Evolutionary conservation across 2,888 invertebrate species (phyloP).

Genomic region (Crematogaster levior): DNA sequence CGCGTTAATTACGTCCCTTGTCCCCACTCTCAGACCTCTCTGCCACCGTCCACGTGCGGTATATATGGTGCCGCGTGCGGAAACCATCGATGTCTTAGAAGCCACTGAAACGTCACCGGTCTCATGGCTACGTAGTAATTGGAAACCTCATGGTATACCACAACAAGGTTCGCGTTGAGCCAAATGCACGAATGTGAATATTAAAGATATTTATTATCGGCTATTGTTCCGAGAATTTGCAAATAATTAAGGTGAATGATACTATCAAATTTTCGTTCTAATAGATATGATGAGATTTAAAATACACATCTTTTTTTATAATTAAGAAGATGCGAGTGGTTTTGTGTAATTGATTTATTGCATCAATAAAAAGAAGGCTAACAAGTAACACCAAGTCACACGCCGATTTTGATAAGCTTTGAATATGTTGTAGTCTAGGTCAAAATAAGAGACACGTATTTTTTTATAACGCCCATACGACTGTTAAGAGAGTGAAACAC

Average conservation of each 20-base stretch:
- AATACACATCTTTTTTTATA: not conserved
- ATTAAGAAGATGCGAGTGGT: not conserved
- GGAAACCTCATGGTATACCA: constrained; percentile 77
- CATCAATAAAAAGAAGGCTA: not conserved
- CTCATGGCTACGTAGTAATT: constrained; percentile 75
- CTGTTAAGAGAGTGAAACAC: too few relatives aligned
- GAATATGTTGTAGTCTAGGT: too few relatives aligned
- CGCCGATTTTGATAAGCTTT: too few relatives aligned
- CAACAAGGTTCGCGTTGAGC: constrained; percentile 50
- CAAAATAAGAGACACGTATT: too few relatives aligned
- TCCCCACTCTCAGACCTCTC: constrained; percentile 39
- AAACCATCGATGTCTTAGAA: constrained; percentile 74
- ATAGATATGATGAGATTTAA: not conserved
- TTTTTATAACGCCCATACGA: too few relatives aligned
- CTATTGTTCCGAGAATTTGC: not conserved
- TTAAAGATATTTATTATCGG: constrained; percentile 61
- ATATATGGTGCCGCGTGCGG: constrained; percentile 56
- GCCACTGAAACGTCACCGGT: constrained; percentile 76
- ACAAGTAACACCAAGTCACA: too few relatives aligned
- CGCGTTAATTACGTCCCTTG: constrained; percentile 82
- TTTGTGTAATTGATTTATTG: not conserved
- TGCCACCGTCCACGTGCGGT: constrained; percentile 45
- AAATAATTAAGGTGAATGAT: not conserved
- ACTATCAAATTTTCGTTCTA: not conserved
- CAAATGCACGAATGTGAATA: constrained; percentile 64